Conservation (phyloP, 2,888 invertebrate species). For the Listrodromus nycthemerus region DNA sequence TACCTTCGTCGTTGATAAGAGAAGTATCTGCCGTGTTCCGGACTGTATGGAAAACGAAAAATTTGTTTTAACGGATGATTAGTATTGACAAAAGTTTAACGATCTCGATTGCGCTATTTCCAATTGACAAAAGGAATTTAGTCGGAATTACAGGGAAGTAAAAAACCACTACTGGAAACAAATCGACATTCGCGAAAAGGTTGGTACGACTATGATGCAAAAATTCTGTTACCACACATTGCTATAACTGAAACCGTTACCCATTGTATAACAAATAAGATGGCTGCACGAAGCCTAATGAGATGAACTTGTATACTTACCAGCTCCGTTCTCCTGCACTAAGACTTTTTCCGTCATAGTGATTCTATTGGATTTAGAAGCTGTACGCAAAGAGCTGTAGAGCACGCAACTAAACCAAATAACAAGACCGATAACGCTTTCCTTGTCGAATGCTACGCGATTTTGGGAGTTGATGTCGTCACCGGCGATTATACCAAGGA, state of each 20-base stretch:
- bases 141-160: not conserved
- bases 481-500: constrained; percentile 85
- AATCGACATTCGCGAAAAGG: not conserved
- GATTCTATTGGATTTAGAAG: constrained; percentile 96
- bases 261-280: not conserved
- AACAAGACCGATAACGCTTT: constrained; percentile 95
- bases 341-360: constrained; percentile 94
- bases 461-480: constrained; percentile 76
- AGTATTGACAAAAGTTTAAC: constrained; percentile 59
- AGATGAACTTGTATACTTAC: constrained; percentile 84
- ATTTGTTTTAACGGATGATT: constrained; percentile 65
- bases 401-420: constrained; percentile 98
- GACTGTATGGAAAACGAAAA: constrained; percentile 84
- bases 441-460: constrained; percentile 91
- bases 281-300: not conserved
- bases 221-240: constrained; percentile 23
- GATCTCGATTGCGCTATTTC: constrained; percentile 53
- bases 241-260: not conserved
- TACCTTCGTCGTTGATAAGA: constrained; percentile 88
- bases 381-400: constrained; percentile 98
- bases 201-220: constrained; percentile 50
- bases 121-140: not conserved
- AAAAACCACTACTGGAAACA: constrained; percentile 1
- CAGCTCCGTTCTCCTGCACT: constrained; percentile 90
- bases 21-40: constrained; percentile 85